Evolutionary conservation across 2,113 vertebrate genomes (phyloP), one percentile per base, ranked within the genome.

Genomic region (Pollachius pollachius): DNA sequence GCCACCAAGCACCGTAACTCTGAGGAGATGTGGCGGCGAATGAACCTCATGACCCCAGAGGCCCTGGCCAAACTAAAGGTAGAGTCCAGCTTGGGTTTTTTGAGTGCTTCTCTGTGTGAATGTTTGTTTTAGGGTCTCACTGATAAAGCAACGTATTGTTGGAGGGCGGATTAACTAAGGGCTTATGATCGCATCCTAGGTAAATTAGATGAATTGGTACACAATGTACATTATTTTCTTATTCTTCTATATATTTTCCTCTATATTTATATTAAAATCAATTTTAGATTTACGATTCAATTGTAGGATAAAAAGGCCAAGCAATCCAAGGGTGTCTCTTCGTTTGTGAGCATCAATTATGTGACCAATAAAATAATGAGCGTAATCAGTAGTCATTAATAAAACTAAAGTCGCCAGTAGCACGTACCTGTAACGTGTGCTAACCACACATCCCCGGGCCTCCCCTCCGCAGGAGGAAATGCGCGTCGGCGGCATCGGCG

Each of bases 1-100:
- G 97, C 97, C 86, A 99, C 97, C 25, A 99, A 96, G 71, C 97
- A 99, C 77, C 94, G 97, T 13, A 99, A 99, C 92, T 99, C 97
- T 0, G 97, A 99, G 87, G 97, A 99, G 90, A 97, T 98, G 96
- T 99, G 97, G 97, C 90, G 97, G 17, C 93, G 81, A 79, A 98
- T 99, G 97, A 99, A 99, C 85, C 87, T 99, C 59, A 98, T 99
- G 97, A 99, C 97, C 1, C 97, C 97, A 0, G 97, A 99, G 84
- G 97, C 97, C 0, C 85, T 99, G 81, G 76, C 91, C 13, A 99
- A 97, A 72, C 95, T 99, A 70, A 94, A 91, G 84, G 97, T 98
- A n/a, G 92, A 90, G 15, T 13, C 19, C 15, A 21, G 15, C 15
- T 67, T 9, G 41, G 41, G 41, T 7, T 1, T 48, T 9, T 9